phyloP scores from a whole-genome alignment of 2,797 vertebrate species.

The Astyanax mexicanus region DNA sequence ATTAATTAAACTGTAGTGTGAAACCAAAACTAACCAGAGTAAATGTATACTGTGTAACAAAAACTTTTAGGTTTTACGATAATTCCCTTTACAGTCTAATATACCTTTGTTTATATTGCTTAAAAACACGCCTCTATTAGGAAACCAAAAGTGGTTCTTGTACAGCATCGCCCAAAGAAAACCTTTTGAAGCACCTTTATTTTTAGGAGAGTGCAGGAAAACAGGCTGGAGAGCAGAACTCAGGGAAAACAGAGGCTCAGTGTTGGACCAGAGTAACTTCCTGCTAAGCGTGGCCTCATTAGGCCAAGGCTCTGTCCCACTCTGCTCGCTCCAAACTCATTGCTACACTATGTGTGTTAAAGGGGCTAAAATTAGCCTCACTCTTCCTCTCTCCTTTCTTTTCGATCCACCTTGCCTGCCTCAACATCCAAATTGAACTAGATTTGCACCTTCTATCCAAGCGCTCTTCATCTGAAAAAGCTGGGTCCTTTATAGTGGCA shows the following conservation, averaged over 20 bases:
- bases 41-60: too few species aligned
- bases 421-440: slow-evolving; percentile 43
- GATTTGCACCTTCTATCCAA: slow-evolving; percentile 17
- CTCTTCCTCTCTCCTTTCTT: slow-evolving; percentile 58
- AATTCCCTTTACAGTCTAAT: too few species aligned
- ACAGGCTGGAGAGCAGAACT: not conserved
- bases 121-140: too few species aligned
- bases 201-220: not conserved
- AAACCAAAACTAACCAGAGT: too few species aligned
- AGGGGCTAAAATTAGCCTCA: slow-evolving; percentile 58
- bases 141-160: too few species aligned
- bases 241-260: not conserved
- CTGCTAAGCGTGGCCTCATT: slow-evolving; percentile 79
- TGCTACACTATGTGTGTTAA: slow-evolving; percentile 60
- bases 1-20: too few species aligned
- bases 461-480: not conserved
- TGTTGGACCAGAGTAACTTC: slow-evolving; percentile 67
- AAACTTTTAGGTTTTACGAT: too few species aligned
- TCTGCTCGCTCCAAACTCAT: slow-evolving; percentile 58
- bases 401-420: slow-evolving; percentile 44
- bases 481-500: not conserved
- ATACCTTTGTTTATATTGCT: too few species aligned
- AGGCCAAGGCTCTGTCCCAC: slow-evolving; percentile 64
- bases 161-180: too few species aligned
- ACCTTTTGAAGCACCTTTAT: too few species aligned